Evolutionary conservation across 2,888 invertebrate genomes (phyloP).

Genomic region (Pimpla rufipes): DNA sequence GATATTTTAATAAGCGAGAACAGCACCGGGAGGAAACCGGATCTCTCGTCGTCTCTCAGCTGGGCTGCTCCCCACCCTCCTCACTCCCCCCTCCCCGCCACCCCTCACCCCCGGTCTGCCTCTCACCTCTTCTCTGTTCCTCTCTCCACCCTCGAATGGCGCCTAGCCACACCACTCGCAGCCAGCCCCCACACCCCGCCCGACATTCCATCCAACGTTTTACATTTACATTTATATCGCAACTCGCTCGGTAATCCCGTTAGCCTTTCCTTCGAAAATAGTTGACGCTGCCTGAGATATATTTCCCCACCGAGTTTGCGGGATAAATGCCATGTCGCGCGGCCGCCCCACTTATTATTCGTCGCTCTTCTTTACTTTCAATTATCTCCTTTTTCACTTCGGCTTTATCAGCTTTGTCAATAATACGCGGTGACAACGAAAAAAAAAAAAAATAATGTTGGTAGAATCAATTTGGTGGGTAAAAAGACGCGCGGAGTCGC

Average conservation of each 20-base stretch:
- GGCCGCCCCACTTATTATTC: background rate
- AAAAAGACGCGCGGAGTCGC: background rate
- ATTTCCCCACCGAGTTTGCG: slow-evolving; percentile 27
- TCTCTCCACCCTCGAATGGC: slow-evolving; percentile 51
- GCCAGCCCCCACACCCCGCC: slow-evolving; percentile 10
- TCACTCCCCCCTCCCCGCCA: slow-evolving; percentile 44
- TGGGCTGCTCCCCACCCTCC: slow-evolving; percentile 34
- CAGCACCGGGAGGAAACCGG: slow-evolving; percentile 75
- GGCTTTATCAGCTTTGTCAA: background rate
- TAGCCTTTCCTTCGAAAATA: slow-evolving; percentile 75
- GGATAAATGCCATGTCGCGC: slow-evolving; percentile 43
- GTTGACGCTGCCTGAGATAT: slow-evolving; percentile 63
- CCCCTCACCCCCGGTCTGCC: slow-evolving; percentile 45
- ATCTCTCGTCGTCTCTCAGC: slow-evolving; percentile 67
- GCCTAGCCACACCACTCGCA: slow-evolving; percentile 40
- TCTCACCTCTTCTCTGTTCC: slow-evolving; percentile 47
- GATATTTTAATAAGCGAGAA: slow-evolving; percentile 84
- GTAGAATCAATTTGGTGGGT: background rate
- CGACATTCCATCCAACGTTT: slow-evolving; percentile 61
- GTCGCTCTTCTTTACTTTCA: background rate
- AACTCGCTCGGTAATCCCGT: slow-evolving; percentile 78
- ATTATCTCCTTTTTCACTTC: background rate
- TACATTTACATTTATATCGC: slow-evolving; percentile 82
- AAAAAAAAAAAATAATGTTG: background rate
- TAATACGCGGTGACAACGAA: background rate